phyloP scores from a whole-genome alignment of 30 jellyfish, hydroid and myxozoan genomes.

The Pseudorhiza aurosa region DNA sequence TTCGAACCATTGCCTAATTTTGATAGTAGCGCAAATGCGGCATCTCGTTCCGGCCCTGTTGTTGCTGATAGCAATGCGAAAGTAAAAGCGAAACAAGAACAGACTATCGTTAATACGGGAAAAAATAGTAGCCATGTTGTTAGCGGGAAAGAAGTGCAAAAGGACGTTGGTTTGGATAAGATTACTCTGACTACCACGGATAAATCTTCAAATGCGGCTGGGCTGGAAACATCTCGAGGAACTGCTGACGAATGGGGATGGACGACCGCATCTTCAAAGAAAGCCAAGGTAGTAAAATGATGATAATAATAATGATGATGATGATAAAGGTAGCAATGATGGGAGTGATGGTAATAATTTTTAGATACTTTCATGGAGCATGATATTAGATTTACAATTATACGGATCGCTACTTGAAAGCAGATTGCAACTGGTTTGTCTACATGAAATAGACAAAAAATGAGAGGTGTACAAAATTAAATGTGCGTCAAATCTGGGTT shows the following conservation, averaged over 20 bases:
- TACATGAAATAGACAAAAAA: too few species aligned
- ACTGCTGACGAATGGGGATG: constrained; percentile 88
- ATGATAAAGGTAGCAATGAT: too few species aligned
- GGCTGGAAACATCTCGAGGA: background rate
- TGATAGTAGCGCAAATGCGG: background rate
- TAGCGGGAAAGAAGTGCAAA: constrained; percentile 13
- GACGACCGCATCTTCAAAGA: constrained; percentile 92
- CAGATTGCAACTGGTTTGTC: too few species aligned
- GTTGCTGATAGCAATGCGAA: constrained; percentile 31
- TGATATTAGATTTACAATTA: too few species aligned
- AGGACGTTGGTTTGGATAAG: constrained; percentile 16
- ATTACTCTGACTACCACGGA: background rate
- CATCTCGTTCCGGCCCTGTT: constrained; percentile 13
- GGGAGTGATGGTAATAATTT: too few species aligned
- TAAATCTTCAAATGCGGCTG: background rate
- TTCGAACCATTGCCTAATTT: constrained; percentile 75
- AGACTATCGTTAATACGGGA: background rate
- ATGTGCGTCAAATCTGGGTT: too few species aligned
- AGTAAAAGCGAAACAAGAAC: background rate
- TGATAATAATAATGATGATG: too few species aligned
- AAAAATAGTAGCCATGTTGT: background rate
- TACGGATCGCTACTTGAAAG: too few species aligned
- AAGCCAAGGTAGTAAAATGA: constrained; percentile 66
- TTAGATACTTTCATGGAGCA: too few species aligned
- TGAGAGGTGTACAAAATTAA: too few species aligned